These are phyloP conservation scores for Prunella fulvescens DNA, from an alignment of 2,113 vertebrate genomes.

Conservation along the genomic window DNA sequence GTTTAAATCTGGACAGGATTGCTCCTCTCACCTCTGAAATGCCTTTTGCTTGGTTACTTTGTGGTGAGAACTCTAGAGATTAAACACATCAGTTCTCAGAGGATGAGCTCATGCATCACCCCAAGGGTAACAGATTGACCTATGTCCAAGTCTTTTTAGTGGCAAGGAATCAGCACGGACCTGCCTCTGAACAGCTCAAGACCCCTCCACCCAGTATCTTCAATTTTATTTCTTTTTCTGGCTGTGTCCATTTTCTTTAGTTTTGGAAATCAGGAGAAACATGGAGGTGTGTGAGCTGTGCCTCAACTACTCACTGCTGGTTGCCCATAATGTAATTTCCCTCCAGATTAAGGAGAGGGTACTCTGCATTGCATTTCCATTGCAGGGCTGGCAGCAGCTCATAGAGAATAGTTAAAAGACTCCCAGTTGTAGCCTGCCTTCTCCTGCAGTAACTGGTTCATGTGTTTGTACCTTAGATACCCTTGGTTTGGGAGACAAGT, in stretches of 20 bases:
- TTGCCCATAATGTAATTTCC: neutral
- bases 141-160: neutral
- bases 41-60: neutral
- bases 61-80: neutral
- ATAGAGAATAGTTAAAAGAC: neutral
- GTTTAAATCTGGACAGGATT: neutral
- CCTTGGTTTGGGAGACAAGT: neutral
- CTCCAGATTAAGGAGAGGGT: neutral
- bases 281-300: neutral
- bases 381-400: neutral
- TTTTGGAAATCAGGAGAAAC: neutral
- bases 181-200: neutral
- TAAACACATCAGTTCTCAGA: neutral
- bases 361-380: neutral
- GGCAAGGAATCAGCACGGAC: neutral
- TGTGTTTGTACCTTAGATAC: neutral
- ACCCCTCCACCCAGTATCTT: neutral
- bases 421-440: neutral
- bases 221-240: neutral
- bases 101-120: neutral
- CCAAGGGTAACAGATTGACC: neutral
- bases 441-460: neutral
- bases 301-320: rapidly evolving
- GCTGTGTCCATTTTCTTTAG: neutral
- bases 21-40: neutral